Percentiles rank a stretch among this genome's conserved stretches.
Evolutionary conservation across 2,113 vertebrate species (phyloP).

Genomic region (Carassius carassius): DNA sequence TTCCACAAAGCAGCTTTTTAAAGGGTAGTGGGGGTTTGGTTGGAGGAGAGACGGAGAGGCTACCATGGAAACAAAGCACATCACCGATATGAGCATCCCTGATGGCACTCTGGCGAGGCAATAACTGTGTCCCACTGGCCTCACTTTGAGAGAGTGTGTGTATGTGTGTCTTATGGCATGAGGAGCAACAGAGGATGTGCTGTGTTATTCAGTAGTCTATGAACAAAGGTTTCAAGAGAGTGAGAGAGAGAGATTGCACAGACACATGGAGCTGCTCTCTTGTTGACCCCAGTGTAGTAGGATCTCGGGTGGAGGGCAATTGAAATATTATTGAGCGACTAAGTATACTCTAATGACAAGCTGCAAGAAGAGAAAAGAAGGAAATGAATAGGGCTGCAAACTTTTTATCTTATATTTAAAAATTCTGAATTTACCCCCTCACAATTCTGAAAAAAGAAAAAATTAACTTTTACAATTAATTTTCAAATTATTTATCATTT

Average conservation of each 20-base stretch:
- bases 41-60: slow-evolving; percentile 47
- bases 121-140: slow-evolving; percentile 60
- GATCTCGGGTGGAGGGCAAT: slow-evolving; percentile 46
- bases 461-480: too few species aligned
- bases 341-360: slow-evolving; percentile 48
- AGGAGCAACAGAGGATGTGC: slow-evolving; percentile 45
- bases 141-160: slow-evolving; percentile 32
- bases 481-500: too few species aligned
- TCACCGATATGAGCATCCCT: slow-evolving; percentile 61
- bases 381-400: not conserved
- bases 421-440: not conserved
- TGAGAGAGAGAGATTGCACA: not conserved
- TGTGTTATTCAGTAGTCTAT: slow-evolving; percentile 46
- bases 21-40: slow-evolving; percentile 2
- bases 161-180: slow-evolving; percentile 35
- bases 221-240: slow-evolving; percentile 40
- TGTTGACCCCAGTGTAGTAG: slow-evolving; percentile 46
- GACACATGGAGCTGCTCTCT: not conserved
- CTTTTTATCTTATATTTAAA: not conserved
- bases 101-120: slow-evolving; percentile 55
- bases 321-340: slow-evolving; percentile 52
- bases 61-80: slow-evolving; percentile 63
- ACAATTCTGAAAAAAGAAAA: too few species aligned
- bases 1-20: not conserved
- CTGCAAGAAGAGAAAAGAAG: slow-evolving; percentile 25